phyloP scores from a whole-genome alignment of 2,113 vertebrate genomes.

The Enhydra lutris region DNA sequence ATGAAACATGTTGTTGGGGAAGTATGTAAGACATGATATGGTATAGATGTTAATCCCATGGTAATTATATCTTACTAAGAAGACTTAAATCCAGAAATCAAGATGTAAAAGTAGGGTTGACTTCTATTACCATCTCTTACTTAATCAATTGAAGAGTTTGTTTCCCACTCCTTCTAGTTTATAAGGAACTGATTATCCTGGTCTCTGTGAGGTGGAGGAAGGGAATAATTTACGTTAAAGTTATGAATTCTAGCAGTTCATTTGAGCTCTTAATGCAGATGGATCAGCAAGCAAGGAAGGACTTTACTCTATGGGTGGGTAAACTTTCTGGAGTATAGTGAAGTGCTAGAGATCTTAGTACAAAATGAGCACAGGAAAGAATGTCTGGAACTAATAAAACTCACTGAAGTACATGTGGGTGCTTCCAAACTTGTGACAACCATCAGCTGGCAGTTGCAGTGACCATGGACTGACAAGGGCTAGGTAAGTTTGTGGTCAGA shows the following conservation, averaged over 20 bases:
- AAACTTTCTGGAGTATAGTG: not conserved
- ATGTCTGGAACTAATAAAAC: not conserved
- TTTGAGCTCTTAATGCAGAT: not conserved
- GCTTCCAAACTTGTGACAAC: not conserved
- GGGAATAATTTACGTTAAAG: not conserved
- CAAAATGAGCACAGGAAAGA: not conserved
- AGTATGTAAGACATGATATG: not conserved
- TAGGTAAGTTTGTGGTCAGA: not conserved
- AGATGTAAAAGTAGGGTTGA: not conserved
- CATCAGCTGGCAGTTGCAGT: not conserved
- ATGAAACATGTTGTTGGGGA: not conserved
- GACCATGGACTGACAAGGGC: not conserved
- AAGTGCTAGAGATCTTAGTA: not conserved
- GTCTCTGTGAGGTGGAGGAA: not conserved
- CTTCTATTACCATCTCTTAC: not conserved
- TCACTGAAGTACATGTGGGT: not conserved
- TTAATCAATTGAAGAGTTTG: not conserved
- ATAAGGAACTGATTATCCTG: not conserved
- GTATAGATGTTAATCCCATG: not conserved
- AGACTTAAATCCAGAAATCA: not conserved
- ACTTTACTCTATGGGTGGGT: not conserved
- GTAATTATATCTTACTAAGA: not conserved
- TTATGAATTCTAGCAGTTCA: not conserved
- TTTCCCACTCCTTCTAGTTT: not conserved
- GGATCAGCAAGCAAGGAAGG: not conserved